Conservation (phyloP, 2,888 invertebrate species). For the Stegana nigrithorax region DNA sequence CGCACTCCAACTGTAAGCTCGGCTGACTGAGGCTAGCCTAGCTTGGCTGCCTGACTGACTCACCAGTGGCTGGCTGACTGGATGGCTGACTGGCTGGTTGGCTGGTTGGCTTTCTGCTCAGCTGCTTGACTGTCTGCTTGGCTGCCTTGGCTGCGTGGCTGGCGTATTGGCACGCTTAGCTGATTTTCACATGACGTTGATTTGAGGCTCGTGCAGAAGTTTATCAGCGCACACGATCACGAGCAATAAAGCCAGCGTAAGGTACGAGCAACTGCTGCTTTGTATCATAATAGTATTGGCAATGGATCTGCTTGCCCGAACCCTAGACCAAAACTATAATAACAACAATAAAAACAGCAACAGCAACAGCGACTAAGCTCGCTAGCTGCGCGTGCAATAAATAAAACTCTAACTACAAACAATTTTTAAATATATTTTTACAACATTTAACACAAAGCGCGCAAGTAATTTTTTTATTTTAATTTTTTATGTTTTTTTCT, state of each 20-base stretch:
- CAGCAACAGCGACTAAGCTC: background rate
- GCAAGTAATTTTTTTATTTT: too few relatives aligned
- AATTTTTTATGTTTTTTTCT: too few relatives aligned
- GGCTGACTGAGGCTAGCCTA: constrained; percentile 1
- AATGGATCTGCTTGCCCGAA: too few relatives aligned
- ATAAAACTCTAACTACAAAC: constrained; percentile 34
- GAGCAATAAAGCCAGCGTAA: background rate
- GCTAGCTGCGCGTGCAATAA: constrained; percentile 2
- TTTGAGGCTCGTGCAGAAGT: constrained; percentile 9
- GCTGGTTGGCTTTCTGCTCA: too few relatives aligned
- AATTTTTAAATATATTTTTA: constrained; percentile 32
- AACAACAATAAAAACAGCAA: background rate
- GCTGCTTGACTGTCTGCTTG: too few relatives aligned
- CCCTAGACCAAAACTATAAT: background rate
- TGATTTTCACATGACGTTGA: constrained; percentile 33
- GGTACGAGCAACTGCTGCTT: too few relatives aligned
- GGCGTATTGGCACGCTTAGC: constrained; percentile 31
- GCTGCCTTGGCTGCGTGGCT: background rate
- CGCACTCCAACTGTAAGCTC: constrained; percentile 22
- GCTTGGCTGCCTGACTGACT: background rate
- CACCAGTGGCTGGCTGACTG: too few relatives aligned
- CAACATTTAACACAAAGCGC: constrained; percentile 50
- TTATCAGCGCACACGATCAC: constrained; percentile 15
- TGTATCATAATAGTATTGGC: background rate
- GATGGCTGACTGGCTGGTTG: constrained; percentile 27